These are phyloP conservation scores for Gobionotothen gibberifrons DNA, from an alignment of 2,797 vertebrate genomes.

Conservation along the genomic window DNA sequence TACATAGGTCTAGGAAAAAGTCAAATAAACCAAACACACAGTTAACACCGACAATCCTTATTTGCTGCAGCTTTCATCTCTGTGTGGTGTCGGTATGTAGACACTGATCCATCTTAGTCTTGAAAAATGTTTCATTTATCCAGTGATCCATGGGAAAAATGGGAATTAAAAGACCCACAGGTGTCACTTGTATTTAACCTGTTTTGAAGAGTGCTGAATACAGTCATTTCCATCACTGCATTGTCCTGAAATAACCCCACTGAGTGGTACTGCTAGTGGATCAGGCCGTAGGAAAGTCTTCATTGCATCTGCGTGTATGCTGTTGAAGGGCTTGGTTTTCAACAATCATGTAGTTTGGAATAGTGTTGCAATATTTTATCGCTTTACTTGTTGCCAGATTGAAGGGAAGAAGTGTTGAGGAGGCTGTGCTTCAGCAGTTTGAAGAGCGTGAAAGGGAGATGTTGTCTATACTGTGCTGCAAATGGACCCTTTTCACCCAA, in stretches of 20 bases:
- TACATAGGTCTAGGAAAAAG: slow-evolving; percentile 3
- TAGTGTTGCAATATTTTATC: slow-evolving; percentile 24
- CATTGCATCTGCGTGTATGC: neutral
- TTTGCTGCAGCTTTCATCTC: slow-evolving; percentile 16
- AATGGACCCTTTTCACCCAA: neutral
- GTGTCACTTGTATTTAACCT: neutral
- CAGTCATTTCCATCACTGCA: slow-evolving; percentile 32
- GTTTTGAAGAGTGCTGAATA: slow-evolving; percentile 40
- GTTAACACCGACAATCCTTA: neutral
- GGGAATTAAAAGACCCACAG: neutral
- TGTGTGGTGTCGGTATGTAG: slow-evolving; percentile 8
- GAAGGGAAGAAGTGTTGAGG: slow-evolving; percentile 26
- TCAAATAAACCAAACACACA: slow-evolving; percentile 10
- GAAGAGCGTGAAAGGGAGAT: slow-evolving; percentile 11
- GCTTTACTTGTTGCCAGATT: neutral
- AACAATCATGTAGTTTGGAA: slow-evolving; percentile 7
- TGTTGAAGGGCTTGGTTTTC: neutral
- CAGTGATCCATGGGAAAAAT: neutral
- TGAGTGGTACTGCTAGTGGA: slow-evolving; percentile 2
- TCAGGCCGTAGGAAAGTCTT: neutral
- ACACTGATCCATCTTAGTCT: slow-evolving; percentile 37
- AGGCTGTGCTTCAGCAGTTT: slow-evolving; percentile 15
- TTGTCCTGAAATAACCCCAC: slow-evolving; percentile 10
- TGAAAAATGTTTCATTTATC: slow-evolving; percentile 13
- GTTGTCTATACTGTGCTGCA: slow-evolving; percentile 12